Conservation (phyloP, 2,113 vertebrate genomes). For the Zosterops japonicus region DNA sequence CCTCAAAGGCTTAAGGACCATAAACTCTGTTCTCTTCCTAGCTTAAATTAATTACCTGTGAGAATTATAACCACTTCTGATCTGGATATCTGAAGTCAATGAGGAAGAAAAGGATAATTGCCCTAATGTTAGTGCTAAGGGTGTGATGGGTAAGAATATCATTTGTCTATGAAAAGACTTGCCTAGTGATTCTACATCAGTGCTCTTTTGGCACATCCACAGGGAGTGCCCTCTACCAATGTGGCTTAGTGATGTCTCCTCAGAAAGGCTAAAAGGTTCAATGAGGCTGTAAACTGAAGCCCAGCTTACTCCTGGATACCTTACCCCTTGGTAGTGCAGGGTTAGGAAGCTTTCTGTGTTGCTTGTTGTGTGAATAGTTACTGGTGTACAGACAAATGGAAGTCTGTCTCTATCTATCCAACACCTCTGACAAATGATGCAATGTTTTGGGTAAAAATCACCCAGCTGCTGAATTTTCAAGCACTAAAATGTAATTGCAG, state of each 20-base stretch:
- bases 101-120: background rate
- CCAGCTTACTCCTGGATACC: rapidly evolving
- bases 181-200: background rate
- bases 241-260: background rate
- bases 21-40: background rate
- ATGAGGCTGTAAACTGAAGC: background rate
- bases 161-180: background rate
- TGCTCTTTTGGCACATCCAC: background rate
- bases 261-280: background rate
- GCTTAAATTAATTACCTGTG: background rate
- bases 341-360: background rate
- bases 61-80: background rate
- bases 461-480: background rate
- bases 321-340: background rate
- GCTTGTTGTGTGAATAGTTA: background rate
- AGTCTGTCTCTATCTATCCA: background rate
- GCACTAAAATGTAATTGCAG: background rate
- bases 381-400: background rate
- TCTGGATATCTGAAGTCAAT: background rate
- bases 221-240: background rate
- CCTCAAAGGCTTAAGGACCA: background rate
- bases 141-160: background rate
- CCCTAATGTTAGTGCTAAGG: background rate
- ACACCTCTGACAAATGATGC: background rate
- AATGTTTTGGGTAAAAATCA: background rate